Base-by-base conservation (phyloP, 1,140 invertebrate genomes). In the Ladona fulva region DNA sequence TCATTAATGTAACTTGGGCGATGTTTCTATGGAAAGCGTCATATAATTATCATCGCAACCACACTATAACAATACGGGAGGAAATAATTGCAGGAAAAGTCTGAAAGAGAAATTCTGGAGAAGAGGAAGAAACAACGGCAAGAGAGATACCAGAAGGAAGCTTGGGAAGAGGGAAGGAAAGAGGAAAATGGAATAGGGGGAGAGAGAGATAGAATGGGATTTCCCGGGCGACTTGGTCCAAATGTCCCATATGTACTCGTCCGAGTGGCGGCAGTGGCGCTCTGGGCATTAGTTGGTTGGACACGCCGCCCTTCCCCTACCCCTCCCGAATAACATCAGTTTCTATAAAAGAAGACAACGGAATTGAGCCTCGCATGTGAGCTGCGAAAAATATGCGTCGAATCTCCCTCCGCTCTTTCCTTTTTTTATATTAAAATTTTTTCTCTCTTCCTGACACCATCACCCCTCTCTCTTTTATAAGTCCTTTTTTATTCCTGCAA, bases 211-310 rank as follows among this genome's bases (percentile, higher is more conserved):
- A 3, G 3, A 66, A 66, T 16, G 52, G 52, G 52, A 66, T 66
- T 66, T 66, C n/a, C 52, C 52, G n/a, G 16, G 52, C 52, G 52
- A 22, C 3, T 66, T 66, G 16, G 52, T 19, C 16, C 5, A 12
- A 66, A 66, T 66, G 52, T 66, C 52, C 52, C 52, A 66, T 66
- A 66, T 22, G 52, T 66, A 66, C 52, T 66, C 52, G 52, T 66
- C 52, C 52, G 52, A 66, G 44, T 10, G 44, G 10, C 44, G 44
- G 44, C 44, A 52, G 44, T 11, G 52, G 52, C 52, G 52, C 52
- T 66, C 5, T 12, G 52, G 52, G 52, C 52, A 66, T 66, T 66
- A 66, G 52, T 66, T 12, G 52, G 52, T 66, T 66, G 52, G 52
- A 66, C 52, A 66, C n/a, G 44, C 44, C 10, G 10, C 44, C 44